Evolutionary conservation across 2,888 invertebrate species (phyloP).

Genomic region (Tetropium fuscum): DNA sequence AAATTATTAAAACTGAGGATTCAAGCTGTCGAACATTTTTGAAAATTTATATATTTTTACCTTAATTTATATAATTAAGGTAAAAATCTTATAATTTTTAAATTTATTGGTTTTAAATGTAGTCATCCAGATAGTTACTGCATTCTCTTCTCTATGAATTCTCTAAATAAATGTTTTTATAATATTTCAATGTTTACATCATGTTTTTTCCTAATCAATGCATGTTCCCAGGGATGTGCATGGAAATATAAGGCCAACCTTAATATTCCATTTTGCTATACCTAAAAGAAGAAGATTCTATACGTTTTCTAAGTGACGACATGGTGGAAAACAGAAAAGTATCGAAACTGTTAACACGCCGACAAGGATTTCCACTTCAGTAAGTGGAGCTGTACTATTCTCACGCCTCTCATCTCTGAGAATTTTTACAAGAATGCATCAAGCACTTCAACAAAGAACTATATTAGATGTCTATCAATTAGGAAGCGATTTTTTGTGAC

Average conservation of each 20-base stretch:
- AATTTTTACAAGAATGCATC: constrained; percentile 28
- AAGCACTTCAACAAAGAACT: constrained; percentile 22
- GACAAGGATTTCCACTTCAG: constrained; percentile 59
- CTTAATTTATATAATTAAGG: too few relatives aligned
- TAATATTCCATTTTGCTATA: not conserved
- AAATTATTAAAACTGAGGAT: too few relatives aligned
- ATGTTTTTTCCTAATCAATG: not conserved
- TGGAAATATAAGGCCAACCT: constrained; percentile 3
- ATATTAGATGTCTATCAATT: constrained; percentile 35
- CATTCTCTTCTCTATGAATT: too few relatives aligned
- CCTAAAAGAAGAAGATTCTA: not conserved
- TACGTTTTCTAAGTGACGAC: constrained; percentile 42
- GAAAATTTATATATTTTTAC: too few relatives aligned
- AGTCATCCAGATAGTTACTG: too few relatives aligned
- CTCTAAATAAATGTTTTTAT: too few relatives aligned
- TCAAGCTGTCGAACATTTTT: too few relatives aligned
- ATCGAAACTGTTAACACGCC: constrained; percentile 56
- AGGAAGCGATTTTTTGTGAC: constrained; percentile 14
- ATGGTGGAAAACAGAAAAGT: constrained; percentile 53
- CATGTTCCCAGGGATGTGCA: constrained; percentile 3
- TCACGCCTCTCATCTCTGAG: constrained; percentile 52
- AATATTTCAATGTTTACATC: too few relatives aligned
- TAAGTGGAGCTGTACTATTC: constrained; percentile 53
- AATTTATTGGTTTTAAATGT: too few relatives aligned
- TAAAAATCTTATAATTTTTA: too few relatives aligned